A percentile compares a stretch with the other conserved stretches of the same genome.
Evolutionary conservation across 1,140 invertebrate species (phyloP).

Genomic region (Drosophila kepulauana): DNA sequence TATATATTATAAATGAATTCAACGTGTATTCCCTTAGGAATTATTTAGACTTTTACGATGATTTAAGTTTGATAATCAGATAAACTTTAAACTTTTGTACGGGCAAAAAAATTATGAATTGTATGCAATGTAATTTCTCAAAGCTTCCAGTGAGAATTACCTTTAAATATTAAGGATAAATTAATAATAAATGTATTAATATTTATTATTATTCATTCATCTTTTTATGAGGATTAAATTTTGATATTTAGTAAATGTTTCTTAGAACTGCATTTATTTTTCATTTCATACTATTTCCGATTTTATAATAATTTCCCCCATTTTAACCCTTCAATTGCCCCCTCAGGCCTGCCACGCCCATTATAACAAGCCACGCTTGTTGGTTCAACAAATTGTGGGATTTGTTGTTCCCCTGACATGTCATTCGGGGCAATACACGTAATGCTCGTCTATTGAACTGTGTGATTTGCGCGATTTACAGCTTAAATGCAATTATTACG

Average conservation of each 20-base stretch:
- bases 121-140: too few species aligned
- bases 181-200: too few species aligned
- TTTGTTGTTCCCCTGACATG: conserved; percentile 6
- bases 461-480: conserved; percentile 4
- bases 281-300: too few species aligned
- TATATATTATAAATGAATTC: background rate
- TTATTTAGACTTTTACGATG: background rate
- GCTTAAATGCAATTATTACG: conserved; percentile 29
- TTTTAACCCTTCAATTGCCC: background rate
- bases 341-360: background rate
- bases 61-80: too few species aligned
- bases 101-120: too few species aligned
- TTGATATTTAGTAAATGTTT: too few species aligned
- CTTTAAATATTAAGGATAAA: too few species aligned
- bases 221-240: too few species aligned
- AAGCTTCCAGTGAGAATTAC: too few species aligned
- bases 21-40: background rate
- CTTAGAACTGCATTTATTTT: too few species aligned
- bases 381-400: background rate
- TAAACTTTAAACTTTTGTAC: too few species aligned
- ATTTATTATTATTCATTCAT: too few species aligned
- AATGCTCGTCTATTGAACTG: conserved; percentile 12
- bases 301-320: background rate
- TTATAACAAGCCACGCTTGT: background rate
- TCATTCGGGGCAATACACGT: conserved; percentile 1